Conservation (phyloP, 2,113 vertebrate species). For the Ammodytes dubius region DNA sequence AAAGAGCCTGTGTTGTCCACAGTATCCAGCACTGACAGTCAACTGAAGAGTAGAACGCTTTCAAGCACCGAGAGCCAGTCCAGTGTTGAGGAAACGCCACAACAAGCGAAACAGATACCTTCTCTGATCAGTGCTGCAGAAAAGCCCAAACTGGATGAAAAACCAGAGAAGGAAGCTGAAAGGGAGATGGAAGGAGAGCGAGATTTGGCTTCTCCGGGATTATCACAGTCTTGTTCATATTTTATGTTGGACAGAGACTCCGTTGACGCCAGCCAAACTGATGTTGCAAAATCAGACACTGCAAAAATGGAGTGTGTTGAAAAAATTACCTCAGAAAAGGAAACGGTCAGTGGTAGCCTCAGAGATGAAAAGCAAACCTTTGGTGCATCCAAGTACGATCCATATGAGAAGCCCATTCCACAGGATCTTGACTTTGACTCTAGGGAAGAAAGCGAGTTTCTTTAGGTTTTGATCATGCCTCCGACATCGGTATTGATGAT, state of each 20-base stretch:
- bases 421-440: constrained; percentile 65
- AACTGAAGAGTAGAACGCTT: constrained; percentile 56
- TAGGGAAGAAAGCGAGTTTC: constrained; percentile 63
- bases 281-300: constrained; percentile 31
- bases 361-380: constrained; percentile 66
- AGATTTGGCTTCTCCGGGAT: constrained; percentile 81
- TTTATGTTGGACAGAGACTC: constrained; percentile 74
- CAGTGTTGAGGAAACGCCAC: constrained; percentile 60
- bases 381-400: constrained; percentile 82
- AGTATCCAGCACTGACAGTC: constrained; percentile 64
- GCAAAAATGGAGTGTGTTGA: constrained; percentile 48
- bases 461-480: constrained; percentile 49
- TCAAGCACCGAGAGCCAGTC: constrained; percentile 67
- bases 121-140: constrained; percentile 21
- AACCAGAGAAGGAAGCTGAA: constrained; percentile 79
- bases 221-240: constrained; percentile 74
- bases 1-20: constrained; percentile 52
- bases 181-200: constrained; percentile 83
- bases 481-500: constrained; percentile 74
- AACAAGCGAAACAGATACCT: constrained; percentile 44
- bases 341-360: constrained; percentile 15
- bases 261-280: constrained; percentile 11
- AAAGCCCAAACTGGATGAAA: constrained; percentile 58
- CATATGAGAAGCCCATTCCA: constrained; percentile 81
- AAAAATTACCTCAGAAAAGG: constrained; percentile 39